A percentile compares a stretch with the other conserved stretches of the same genome.
phyloP scores from a whole-genome alignment of 2,113 vertebrate genomes.

The Bufo gargarizans region DNA sequence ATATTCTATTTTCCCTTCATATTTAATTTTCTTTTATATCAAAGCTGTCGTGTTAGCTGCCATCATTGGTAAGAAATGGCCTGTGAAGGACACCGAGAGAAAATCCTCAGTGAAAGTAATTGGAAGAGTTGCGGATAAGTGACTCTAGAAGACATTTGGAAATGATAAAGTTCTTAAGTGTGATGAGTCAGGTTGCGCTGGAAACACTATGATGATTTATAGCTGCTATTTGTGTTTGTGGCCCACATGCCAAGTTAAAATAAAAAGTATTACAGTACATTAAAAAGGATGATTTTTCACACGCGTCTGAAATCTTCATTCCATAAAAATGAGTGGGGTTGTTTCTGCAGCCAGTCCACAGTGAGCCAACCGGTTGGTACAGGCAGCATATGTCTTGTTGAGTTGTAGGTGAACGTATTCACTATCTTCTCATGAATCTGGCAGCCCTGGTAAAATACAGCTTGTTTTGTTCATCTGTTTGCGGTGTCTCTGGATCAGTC shows the following conservation, averaged over 20 bases:
- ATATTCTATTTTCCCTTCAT: neutral
- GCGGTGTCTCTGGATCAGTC: too few relatives aligned
- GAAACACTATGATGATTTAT: slow-evolving; percentile 21
- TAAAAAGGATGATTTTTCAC: neutral
- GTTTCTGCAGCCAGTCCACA: too few relatives aligned
- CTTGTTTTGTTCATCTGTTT: too few relatives aligned
- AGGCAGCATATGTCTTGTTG: too few relatives aligned
- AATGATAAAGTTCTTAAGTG: slow-evolving; percentile 40
- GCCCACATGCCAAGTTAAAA: neutral
- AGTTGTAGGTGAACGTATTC: too few relatives aligned
- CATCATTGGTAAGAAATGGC: slow-evolving; percentile 25
- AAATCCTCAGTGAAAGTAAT: slow-evolving; percentile 35
- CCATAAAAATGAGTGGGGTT: neutral
- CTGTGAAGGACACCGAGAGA: slow-evolving; percentile 45
- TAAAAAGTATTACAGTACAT: neutral
- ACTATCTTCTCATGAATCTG: too few relatives aligned
- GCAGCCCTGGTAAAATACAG: too few relatives aligned
- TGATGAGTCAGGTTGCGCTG: slow-evolving; percentile 33
- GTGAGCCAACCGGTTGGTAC: too few relatives aligned
- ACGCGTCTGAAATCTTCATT: neutral
- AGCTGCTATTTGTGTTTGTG: slow-evolving; percentile 29
- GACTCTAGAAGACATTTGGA: slow-evolving; percentile 51
- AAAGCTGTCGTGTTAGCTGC: neutral
- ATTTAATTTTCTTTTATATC: neutral
- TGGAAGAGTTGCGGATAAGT: slow-evolving; percentile 44